A percentile compares a stretch with the other conserved stretches of the same genome.
phyloP scores from a whole-genome alignment of 1,140 invertebrate genomes.

The Zaprionus gabonicus region DNA sequence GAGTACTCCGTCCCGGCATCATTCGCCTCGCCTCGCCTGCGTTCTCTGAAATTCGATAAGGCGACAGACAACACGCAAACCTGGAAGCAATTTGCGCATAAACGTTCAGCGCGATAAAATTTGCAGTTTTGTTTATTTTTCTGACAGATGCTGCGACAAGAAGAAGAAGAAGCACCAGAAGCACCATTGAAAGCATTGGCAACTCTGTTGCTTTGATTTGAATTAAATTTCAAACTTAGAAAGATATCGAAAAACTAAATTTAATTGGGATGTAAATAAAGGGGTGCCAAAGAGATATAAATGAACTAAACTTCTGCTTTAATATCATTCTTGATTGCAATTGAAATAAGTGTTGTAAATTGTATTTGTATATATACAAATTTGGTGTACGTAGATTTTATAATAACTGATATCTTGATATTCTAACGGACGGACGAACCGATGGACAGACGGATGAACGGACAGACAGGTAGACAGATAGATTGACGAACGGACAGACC shows the following conservation, averaged over 20 bases:
- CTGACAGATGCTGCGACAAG: slow-evolving; percentile 65
- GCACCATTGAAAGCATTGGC: slow-evolving; percentile 55
- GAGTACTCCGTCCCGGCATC: slow-evolving; percentile 39
- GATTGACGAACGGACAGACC: too few relatives aligned
- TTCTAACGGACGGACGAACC: too few relatives aligned
- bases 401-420: too few relatives aligned
- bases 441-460: too few relatives aligned
- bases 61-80: slow-evolving; percentile 69
- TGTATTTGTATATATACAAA: too few relatives aligned
- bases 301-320: too few relatives aligned
- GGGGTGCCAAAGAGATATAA: too few relatives aligned
- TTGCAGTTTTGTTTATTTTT: slow-evolving; percentile 82
- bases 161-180: slow-evolving; percentile 8
- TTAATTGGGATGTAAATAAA: not conserved
- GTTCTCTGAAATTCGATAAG: slow-evolving; percentile 75
- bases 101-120: slow-evolving; percentile 81
- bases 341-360: too few relatives aligned
- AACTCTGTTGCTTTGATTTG: slow-evolving; percentile 62
- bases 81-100: slow-evolving; percentile 83
- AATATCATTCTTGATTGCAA: too few relatives aligned
- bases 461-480: too few relatives aligned
- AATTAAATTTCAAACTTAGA: slow-evolving; percentile 75
- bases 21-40: slow-evolving; percentile 23
- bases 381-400: too few relatives aligned
- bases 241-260: slow-evolving; percentile 31